These are phyloP conservation scores for Synergus japonicus DNA, from an alignment of 2,888 invertebrate species.

Conservation along the genomic window DNA sequence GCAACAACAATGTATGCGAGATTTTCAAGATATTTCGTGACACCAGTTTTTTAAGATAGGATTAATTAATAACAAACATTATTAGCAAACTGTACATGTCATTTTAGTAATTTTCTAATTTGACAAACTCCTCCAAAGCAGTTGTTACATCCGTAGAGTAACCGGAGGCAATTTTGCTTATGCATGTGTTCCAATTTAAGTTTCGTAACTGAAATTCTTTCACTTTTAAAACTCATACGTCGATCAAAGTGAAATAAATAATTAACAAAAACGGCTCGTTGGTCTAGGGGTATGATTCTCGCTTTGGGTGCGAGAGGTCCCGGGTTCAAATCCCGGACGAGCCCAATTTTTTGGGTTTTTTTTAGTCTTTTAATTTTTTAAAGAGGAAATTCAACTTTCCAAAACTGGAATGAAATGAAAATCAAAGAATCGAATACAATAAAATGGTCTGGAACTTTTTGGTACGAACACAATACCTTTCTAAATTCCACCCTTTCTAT, in stretches of 20 bases:
- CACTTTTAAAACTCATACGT: not conserved
- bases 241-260: not conserved
- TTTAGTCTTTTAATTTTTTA: not conserved
- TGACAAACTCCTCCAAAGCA: not conserved
- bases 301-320: constrained; percentile 86
- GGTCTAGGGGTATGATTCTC: constrained; percentile 86
- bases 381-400: not conserved
- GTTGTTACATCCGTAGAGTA: not conserved
- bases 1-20: too few species aligned
- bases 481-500: too few species aligned
- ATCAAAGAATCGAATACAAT: too few species aligned
- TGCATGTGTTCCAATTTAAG: not conserved
- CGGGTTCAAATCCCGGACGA: constrained; percentile 86
- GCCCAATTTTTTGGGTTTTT: constrained; percentile 76
- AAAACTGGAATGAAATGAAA: too few species aligned
- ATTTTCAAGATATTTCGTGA: too few species aligned
- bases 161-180: not conserved
- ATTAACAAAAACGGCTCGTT: constrained; percentile 78
- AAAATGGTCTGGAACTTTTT: too few species aligned
- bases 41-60: too few species aligned
- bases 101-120: not conserved
- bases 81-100: not conserved
- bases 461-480: too few species aligned
- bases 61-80: not conserved
- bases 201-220: not conserved